phyloP scores from a whole-genome alignment of 2,888 invertebrate species.

The Saturnia pavonia region DNA sequence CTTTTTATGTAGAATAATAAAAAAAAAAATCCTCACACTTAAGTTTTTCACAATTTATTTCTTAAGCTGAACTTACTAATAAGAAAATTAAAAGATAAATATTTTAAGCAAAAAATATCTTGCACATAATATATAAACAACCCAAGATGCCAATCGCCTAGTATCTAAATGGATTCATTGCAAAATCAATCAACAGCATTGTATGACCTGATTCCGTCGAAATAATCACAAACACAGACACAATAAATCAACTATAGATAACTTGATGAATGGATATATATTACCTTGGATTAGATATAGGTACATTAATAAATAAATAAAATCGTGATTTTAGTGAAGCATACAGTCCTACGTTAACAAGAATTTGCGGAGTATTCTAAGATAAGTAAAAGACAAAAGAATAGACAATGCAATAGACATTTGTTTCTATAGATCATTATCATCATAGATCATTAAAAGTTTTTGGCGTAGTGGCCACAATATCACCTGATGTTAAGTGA shows the following conservation, averaged over 20 bases:
- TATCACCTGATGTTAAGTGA: no score
- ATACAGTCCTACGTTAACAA: conserved; percentile 51
- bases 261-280: conserved; percentile 66
- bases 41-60: no score
- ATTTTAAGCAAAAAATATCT: no score
- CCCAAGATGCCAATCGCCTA: background rate
- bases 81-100: no score
- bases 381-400: background rate
- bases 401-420: background rate
- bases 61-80: no score
- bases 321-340: conserved; percentile 54
- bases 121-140: no score
- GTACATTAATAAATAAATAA: conserved; percentile 55
- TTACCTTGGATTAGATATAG: conserved; percentile 52
- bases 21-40: no score
- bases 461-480: no score
- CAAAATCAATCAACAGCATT: conserved; percentile 37
- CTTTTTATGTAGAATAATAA: no score
- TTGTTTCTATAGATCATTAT: no score
- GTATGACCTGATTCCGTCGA: conserved; percentile 34
- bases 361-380: conserved; percentile 44
- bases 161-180: conserved; percentile 20
- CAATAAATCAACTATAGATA: conserved; percentile 52
- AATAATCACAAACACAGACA: conserved; percentile 44
- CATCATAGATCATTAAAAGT: no score